These are phyloP conservation scores for Danaus melanippus DNA, from an alignment of 1,140 invertebrate genomes.

Conservation along the genomic window DNA sequence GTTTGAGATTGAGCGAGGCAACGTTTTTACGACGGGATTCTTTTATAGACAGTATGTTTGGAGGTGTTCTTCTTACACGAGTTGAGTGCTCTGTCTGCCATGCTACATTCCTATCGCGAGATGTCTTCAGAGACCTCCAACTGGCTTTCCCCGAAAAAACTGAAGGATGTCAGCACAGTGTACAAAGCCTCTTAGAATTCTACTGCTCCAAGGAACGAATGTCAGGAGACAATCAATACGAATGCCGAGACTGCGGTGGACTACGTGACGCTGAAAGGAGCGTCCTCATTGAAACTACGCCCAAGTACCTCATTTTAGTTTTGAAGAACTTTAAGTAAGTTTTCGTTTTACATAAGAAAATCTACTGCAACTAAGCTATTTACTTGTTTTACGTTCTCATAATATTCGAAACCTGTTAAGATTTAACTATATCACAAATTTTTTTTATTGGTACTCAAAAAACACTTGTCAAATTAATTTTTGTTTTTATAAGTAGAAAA, in stretches of 20 bases:
- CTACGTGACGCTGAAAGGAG: constrained; percentile 84
- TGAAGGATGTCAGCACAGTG: constrained; percentile 70
- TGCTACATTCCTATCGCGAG: constrained; percentile 79
- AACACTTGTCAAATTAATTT: too few relatives aligned
- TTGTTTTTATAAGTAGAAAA: too few relatives aligned
- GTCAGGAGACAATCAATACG: constrained; percentile 84
- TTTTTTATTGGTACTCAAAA: too few relatives aligned
- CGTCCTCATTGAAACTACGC: constrained; percentile 80
- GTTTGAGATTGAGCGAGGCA: constrained; percentile 25
- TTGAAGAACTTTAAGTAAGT: constrained; percentile 87
- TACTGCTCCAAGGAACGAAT: constrained; percentile 84
- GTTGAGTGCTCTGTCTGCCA: constrained; percentile 81
- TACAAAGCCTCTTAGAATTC: constrained; percentile 81
- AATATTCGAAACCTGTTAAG: too few relatives aligned
- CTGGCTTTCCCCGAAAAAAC: constrained; percentile 83
- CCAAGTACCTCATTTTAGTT: constrained; percentile 84
- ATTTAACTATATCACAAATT: too few relatives aligned
- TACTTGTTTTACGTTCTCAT: too few relatives aligned
- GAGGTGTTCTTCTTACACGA: constrained; percentile 81
- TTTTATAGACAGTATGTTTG: constrained; percentile 71
- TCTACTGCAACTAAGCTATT: too few relatives aligned
- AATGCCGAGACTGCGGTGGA: constrained; percentile 82
- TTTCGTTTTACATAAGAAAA: background rate
- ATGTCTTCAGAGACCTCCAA: constrained; percentile 86
- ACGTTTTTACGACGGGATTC: constrained; percentile 37